Base-by-base conservation (phyloP, 2,113 vertebrate genomes). In the Mionectes macconnelli region DNA sequence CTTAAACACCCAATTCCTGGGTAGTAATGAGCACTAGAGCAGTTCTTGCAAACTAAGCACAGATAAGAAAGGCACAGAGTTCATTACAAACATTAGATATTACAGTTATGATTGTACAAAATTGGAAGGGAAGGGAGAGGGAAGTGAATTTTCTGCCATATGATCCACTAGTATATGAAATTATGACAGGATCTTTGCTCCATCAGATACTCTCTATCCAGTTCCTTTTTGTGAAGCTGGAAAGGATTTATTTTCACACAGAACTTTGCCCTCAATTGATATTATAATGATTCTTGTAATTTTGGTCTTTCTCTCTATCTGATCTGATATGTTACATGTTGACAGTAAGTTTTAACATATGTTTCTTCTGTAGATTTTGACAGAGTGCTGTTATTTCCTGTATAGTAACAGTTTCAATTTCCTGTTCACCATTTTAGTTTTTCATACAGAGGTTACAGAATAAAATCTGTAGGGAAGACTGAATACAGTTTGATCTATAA, bases 371-470 rank as follows among this genome's bases (percentile, higher is more conserved):
- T 98, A 99, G 98, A 99, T 99, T 99, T 99, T 99, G 99, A 99
- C 98, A 97, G 98, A 99, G 98, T 98, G 98, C 98, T 98, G 98
- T 99, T 99, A 99, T 99, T 99, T 99, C 99, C 99, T 99, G 98
- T 98, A 98, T 97, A 98, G 99, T 98, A 99, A 99, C 99, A 99
- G 98, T 99, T 99, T 98, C 99, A 99, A 99, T 99, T 99, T 99
- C 99, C 99, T 99, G 99, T 98, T 98, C 98, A 94, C 96, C 97
- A 96, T 98, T 98, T 98, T 98, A 98, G 97, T 91, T 98, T 98
- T 98, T 98, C 97, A 95, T 98, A 97, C 96, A 80, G 62, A 96
- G 98, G 98, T 98, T 97, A 98, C 90, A 87, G 67, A 98, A 98
- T 98, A 99, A 94, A 97, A 98, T 99, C 98, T 97, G 95, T 96